Percentiles rank a stretch among this genome's conserved stretches.
Evolutionary conservation across 1,140 invertebrate species (phyloP).

Genomic region (Drosophila lacertosa): DNA sequence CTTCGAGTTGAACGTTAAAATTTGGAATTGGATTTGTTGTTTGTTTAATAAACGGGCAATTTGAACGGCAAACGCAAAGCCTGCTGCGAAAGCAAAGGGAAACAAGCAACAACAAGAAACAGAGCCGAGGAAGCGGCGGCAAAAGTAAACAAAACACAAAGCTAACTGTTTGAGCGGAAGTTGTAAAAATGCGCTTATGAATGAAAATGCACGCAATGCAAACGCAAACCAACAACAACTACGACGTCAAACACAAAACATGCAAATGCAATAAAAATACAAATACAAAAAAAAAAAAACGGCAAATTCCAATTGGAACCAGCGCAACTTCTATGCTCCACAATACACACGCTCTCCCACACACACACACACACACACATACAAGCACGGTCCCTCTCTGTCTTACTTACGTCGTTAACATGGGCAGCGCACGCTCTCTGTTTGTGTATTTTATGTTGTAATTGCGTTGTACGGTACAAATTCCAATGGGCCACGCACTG

Average conservation of each 20-base stretch:
- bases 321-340: neutral
- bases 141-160: neutral
- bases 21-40: constrained; percentile 5
- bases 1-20: constrained; percentile 10
- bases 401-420: constrained; percentile 30
- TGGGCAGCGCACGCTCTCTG: constrained; percentile 48
- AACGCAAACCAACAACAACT: constrained; percentile 24
- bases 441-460: constrained; percentile 76
- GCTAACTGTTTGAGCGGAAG: constrained; percentile 24
- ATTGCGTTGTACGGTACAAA: constrained; percentile 79
- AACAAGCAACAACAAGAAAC: constrained; percentile 8
- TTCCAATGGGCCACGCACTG: constrained; percentile 75
- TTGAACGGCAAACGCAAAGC: constrained; percentile 30
- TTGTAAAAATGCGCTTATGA: constrained; percentile 71
- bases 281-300: no score
- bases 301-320: constrained; percentile 44
- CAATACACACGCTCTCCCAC: neutral
- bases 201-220: constrained; percentile 62
- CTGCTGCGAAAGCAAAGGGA: constrained; percentile 10
- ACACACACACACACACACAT: neutral
- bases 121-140: no score
- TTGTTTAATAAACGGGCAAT: neutral
- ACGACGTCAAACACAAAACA: constrained; percentile 17
- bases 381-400: neutral
- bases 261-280: constrained; percentile 48